A percentile compares a stretch with the other conserved stretches of the same genome.
These are phyloP conservation scores for Oligia strigilis DNA, from an alignment of 2,888 invertebrate genomes.

Conservation along the genomic window DNA sequence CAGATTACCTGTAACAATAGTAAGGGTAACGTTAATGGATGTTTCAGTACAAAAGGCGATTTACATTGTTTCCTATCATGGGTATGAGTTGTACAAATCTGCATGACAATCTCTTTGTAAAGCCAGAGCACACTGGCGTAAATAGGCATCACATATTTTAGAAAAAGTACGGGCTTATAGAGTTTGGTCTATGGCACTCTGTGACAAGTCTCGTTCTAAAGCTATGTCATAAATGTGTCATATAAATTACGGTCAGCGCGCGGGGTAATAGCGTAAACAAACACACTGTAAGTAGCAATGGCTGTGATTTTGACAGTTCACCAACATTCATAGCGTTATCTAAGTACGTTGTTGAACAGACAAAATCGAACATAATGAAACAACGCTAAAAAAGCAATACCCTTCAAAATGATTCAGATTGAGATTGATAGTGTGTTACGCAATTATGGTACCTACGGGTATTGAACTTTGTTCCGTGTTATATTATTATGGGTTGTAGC, in stretches of 20 bases:
- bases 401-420: too few species aligned
- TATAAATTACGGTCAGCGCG: too few species aligned
- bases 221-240: neutral
- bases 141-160: neutral
- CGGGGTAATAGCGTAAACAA: too few species aligned
- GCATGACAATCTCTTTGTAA: neutral
- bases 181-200: neutral
- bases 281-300: too few species aligned
- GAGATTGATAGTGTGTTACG: too few species aligned
- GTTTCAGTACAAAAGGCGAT: constrained; percentile 9
- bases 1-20: constrained; percentile 86
- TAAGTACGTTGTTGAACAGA: too few species aligned
- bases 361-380: too few species aligned
- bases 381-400: too few species aligned
- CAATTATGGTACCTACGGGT: neutral
- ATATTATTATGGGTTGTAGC: neutral
- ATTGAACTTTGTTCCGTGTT: constrained; percentile 11
- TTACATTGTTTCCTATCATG: neutral
- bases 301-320: too few species aligned
- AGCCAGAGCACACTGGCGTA: neutral
- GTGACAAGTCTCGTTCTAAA: neutral
- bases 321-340: too few species aligned
- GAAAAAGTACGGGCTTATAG: neutral
- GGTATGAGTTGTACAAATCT: neutral
- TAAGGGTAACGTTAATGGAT: constrained; percentile 37